These are phyloP conservation scores for Chaunax sp. DNA, from an alignment of 2,797 vertebrate species.

Conservation along the genomic window DNA sequence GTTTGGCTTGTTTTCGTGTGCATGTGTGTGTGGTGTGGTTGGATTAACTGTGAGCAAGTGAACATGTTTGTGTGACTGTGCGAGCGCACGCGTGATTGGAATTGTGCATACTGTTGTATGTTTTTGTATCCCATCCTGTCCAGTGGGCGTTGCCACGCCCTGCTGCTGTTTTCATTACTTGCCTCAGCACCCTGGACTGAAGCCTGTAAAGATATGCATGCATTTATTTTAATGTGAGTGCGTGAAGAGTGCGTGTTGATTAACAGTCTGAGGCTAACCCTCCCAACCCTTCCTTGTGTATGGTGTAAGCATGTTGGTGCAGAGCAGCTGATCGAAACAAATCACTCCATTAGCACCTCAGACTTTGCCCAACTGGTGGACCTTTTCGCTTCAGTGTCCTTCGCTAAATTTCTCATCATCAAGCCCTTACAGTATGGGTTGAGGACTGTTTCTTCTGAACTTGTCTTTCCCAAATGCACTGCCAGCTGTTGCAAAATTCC, in stretches of 20 bases:
- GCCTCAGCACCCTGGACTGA: slow-evolving; percentile 55
- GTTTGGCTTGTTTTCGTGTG: slow-evolving; percentile 45
- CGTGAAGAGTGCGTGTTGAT: slow-evolving; percentile 33
- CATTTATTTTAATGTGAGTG: slow-evolving; percentile 66
- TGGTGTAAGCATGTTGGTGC: slow-evolving; percentile 29
- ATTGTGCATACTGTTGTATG: slow-evolving; percentile 16
- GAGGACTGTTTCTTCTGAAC: slow-evolving; percentile 18
- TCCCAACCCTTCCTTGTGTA: slow-evolving; percentile 29
- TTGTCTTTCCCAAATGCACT: slow-evolving; percentile 62
- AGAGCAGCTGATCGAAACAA: slow-evolving; percentile 56
- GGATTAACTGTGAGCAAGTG: slow-evolving; percentile 50
- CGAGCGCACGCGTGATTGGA: slow-evolving; percentile 16
- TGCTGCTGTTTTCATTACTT: slow-evolving; percentile 49
- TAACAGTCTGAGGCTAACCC: slow-evolving; percentile 38
- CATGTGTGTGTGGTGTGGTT: slow-evolving; percentile 32
- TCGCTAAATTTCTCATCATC: slow-evolving; percentile 20
- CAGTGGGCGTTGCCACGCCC: slow-evolving; percentile 16
- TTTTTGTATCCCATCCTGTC: slow-evolving; percentile 46
- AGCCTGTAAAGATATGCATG: slow-evolving; percentile 75
- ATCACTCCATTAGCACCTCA: slow-evolving; percentile 59
- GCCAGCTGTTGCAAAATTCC: slow-evolving; percentile 62
- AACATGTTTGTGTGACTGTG: slow-evolving; percentile 40
- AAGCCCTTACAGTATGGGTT: slow-evolving; percentile 16
- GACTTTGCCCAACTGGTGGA: slow-evolving; percentile 27
- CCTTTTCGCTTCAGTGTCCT: slow-evolving; percentile 20